A percentile compares a stretch with the other conserved stretches of the same genome.
Conservation (phyloP, 2,113 vertebrate species). For the Onychorhynchus coronatus region DNA sequence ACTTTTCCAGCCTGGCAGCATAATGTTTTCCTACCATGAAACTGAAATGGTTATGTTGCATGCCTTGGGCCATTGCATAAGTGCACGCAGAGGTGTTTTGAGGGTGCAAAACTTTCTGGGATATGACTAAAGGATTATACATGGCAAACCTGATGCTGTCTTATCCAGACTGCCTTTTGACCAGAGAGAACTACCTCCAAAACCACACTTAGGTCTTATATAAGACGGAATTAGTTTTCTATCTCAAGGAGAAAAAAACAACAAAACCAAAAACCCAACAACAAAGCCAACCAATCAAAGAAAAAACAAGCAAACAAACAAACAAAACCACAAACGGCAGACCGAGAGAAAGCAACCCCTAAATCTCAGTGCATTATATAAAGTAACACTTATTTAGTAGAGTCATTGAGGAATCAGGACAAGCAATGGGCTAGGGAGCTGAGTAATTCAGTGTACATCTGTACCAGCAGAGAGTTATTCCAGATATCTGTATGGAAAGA, state of each 20-base stretch:
- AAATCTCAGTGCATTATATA: background rate
- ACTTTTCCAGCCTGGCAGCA: background rate
- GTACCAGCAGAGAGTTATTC: background rate
- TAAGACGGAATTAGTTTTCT: background rate
- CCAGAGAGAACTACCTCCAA: background rate
- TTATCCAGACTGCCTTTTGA: background rate
- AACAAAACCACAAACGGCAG: background rate
- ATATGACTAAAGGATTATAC: background rate
- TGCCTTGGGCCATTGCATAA: background rate
- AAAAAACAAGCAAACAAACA: background rate
- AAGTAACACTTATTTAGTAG: background rate
- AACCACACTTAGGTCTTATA: background rate
- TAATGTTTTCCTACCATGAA: background rate
- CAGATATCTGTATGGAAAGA: background rate
- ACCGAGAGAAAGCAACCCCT: background rate
- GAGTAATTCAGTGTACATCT: background rate
- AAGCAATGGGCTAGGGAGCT: background rate
- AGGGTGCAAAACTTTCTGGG: background rate
- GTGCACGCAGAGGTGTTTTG: background rate
- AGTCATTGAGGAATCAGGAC: background rate
- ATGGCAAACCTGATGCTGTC: background rate
- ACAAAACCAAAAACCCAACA: background rate
- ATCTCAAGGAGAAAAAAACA: background rate
- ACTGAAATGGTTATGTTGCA: background rate
- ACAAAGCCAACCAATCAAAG: background rate